Conservation (phyloP, 1,140 invertebrate genomes). For the Lepidotrigona ventralis region DNA sequence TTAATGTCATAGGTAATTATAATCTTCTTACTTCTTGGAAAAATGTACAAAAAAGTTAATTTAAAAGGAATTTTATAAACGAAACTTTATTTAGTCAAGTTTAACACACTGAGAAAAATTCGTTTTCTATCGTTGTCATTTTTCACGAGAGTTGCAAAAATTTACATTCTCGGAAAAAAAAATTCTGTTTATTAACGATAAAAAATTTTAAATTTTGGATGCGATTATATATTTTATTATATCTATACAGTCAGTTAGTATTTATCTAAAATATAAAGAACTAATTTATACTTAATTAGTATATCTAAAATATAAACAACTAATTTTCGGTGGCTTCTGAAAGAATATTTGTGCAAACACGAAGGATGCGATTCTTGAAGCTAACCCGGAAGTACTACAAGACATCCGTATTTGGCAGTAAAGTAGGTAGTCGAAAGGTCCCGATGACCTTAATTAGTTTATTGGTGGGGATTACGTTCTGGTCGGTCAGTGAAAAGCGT, state of each 20-base stretch:
- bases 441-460: conserved; percentile 72
- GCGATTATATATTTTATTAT: too few species aligned
- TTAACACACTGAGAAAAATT: background rate
- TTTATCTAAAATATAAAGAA: too few species aligned
- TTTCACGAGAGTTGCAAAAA: background rate
- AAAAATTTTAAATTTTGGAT: background rate
- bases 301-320: too few species aligned
- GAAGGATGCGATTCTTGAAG: background rate
- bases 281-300: too few species aligned
- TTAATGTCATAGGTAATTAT: too few species aligned
- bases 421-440: conserved; percentile 30
- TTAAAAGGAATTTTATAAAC: background rate
- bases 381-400: conserved; percentile 19
- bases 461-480: conserved; percentile 66
- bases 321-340: too few species aligned
- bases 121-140: background rate
- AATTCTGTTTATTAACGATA: background rate
- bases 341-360: background rate
- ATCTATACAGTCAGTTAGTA: background rate
- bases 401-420: background rate
- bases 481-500: conserved; percentile 60
- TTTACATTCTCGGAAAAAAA: background rate
- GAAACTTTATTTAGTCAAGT: background rate
- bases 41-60: too few species aligned
- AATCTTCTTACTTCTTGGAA: too few species aligned